Conservation (phyloP, 2,888 invertebrate species). For the Pterobdella sp. region DNA sequence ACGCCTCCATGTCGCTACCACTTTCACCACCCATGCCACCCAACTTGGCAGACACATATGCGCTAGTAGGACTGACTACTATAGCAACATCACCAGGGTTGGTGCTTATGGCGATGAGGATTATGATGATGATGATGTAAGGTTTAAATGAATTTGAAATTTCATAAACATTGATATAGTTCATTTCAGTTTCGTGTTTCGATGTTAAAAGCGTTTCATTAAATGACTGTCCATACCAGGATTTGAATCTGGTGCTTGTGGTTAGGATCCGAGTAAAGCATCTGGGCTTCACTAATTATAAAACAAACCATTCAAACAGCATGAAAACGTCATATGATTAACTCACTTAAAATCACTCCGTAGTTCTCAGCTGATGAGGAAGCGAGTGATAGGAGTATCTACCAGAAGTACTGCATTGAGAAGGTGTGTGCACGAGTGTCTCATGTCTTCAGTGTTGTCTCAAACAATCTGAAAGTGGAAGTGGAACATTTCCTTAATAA, state of each 20-base stretch:
- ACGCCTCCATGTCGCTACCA: slow-evolving; percentile 80
- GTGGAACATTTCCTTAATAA: slow-evolving; percentile 87
- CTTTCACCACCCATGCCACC: slow-evolving; percentile 98
- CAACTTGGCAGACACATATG: slow-evolving; percentile 90
- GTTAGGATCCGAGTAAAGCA: too few relatives aligned
- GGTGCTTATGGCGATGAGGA: not conserved
- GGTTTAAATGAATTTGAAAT: too few relatives aligned
- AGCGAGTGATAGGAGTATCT: slow-evolving; percentile 95
- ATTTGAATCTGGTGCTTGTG: too few relatives aligned
- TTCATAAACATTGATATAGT: too few relatives aligned
- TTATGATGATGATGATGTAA: too few relatives aligned
- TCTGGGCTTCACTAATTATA: too few relatives aligned
- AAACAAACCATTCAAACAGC: not conserved
- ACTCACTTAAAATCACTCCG: slow-evolving; percentile 42
- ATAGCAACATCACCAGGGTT: slow-evolving; percentile 77
- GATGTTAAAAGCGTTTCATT: too few relatives aligned
- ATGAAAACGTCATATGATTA: not conserved
- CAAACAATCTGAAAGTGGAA: slow-evolving; percentile 89
- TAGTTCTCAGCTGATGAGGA: slow-evolving; percentile 94
- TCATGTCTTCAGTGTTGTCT: slow-evolving; percentile 94
- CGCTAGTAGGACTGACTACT: slow-evolving; percentile 95
- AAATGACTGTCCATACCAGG: too few relatives aligned
- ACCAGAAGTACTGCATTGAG: slow-evolving; percentile 96
- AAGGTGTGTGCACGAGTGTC: slow-evolving; percentile 81
- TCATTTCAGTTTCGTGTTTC: too few relatives aligned